phyloP scores from a whole-genome alignment of 1,140 invertebrate genomes.

The Drosophila virilis region DNA sequence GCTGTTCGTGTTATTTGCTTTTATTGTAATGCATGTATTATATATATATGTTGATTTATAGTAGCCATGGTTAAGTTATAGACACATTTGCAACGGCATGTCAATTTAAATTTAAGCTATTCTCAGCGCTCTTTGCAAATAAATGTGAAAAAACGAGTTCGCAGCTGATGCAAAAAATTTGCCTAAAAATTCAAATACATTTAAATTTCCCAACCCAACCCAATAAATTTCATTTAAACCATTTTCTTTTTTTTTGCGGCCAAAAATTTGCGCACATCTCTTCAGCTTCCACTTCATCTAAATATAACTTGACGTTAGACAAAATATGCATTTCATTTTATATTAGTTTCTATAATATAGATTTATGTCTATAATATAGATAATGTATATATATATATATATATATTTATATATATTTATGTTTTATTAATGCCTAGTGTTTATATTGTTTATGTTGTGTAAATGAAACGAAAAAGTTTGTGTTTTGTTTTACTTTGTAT shows the following conservation, averaged over 20 bases:
- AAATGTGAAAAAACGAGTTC: conserved; percentile 47
- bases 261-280: conserved; percentile 43
- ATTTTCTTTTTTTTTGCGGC: conserved; percentile 21
- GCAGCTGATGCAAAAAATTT: conserved; percentile 63
- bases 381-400: conserved; percentile 44
- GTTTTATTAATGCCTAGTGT: conserved; percentile 49
- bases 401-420: conserved; percentile 44
- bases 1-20: conserved; percentile 28
- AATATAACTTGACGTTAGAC: conserved; percentile 77
- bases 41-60: conserved; percentile 48
- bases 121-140: conserved; percentile 34
- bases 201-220: conserved; percentile 33
- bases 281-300: conserved; percentile 27
- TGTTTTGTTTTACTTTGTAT: conserved; percentile 55
- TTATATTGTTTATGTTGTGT: conserved; percentile 37
- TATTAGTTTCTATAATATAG: conserved; percentile 47
- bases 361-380: conserved; percentile 44
- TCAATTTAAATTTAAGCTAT: conserved; percentile 63
- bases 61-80: conserved; percentile 60
- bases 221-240: conserved; percentile 51
- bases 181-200: conserved; percentile 47
- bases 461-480: conserved; percentile 67
- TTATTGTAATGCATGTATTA: conserved; percentile 11
- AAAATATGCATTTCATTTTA: conserved; percentile 62
- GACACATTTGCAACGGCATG: conserved; percentile 66